Conservation (phyloP, 2,113 vertebrate genomes). For the Zapus hudsonius region DNA sequence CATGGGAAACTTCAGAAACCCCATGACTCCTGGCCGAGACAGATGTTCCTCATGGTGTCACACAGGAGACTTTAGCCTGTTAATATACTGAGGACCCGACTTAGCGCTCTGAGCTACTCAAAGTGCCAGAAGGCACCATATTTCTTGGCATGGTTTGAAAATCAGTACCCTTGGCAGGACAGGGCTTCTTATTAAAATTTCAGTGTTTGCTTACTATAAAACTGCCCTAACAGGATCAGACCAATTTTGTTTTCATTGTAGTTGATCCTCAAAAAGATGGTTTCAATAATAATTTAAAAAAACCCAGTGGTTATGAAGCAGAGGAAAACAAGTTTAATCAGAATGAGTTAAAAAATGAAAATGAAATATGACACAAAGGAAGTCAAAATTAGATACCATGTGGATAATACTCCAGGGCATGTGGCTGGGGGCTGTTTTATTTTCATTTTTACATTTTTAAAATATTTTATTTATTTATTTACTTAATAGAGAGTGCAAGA, state of each 20-base stretch:
- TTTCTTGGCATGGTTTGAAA: conserved; percentile 15
- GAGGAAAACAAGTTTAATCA: neutral
- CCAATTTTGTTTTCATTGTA: neutral
- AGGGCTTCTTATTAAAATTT: neutral
- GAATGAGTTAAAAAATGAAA: neutral
- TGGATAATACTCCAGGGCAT: neutral
- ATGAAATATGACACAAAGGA: neutral
- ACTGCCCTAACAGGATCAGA: neutral
- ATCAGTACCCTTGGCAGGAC: neutral
- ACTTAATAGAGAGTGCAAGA: too few species aligned
- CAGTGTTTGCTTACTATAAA: conserved; percentile 9
- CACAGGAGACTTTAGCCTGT: neutral
- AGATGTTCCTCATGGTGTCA: neutral
- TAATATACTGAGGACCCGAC: neutral
- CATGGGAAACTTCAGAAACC: conserved; percentile 18
- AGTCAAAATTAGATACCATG: conserved; percentile 11
- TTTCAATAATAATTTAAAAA: neutral
- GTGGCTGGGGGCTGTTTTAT: too few species aligned
- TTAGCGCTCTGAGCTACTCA: neutral
- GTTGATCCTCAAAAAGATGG: neutral
- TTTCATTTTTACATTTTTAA: too few species aligned
- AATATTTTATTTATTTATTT: too few species aligned
- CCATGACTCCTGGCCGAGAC: conserved; percentile 36
- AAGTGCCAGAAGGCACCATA: neutral
- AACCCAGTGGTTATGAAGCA: neutral